Conservation (phyloP, 2,888 invertebrate genomes). For the Eumerus sabulonum region DNA sequence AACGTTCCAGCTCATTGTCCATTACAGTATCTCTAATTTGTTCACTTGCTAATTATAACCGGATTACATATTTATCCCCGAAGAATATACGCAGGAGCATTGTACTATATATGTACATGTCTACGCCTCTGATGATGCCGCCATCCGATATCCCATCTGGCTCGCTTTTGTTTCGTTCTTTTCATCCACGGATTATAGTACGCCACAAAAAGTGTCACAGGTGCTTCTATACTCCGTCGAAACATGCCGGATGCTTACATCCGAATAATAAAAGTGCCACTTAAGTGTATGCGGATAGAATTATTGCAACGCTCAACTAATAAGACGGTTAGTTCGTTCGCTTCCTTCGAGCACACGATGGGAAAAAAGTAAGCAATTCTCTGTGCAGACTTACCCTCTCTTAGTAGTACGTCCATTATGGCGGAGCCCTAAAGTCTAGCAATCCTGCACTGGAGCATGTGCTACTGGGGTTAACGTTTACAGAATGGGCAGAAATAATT, state of each 20-base stretch:
- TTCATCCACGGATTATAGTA: slow-evolving; percentile 12
- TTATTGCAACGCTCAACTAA: slow-evolving; percentile 48
- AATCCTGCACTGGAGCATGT: slow-evolving; percentile 52
- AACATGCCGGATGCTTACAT: slow-evolving; percentile 19
- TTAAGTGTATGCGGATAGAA: slow-evolving; percentile 47
- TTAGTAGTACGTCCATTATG: not conserved
- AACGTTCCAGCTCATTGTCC: slow-evolving; percentile 32
- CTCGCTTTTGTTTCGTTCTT: no score
- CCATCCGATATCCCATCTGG: slow-evolving; percentile 39
- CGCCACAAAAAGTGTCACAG: slow-evolving; percentile 16
- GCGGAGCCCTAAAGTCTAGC: slow-evolving; percentile 22
- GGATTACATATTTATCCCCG: slow-evolving; percentile 74
- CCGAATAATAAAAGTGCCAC: slow-evolving; percentile 32
- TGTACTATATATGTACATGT: no score
- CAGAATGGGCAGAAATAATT: slow-evolving; percentile 60
- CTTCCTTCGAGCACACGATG: not conserved
- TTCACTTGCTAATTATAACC: slow-evolving; percentile 72
- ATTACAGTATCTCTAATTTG: slow-evolving; percentile 56
- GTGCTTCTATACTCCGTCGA: slow-evolving; percentile 32
- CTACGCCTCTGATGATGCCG: slow-evolving; percentile 47
- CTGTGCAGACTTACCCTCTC: slow-evolving; percentile 14
- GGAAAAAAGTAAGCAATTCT: slow-evolving; percentile 11
- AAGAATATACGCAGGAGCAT: slow-evolving; percentile 15
- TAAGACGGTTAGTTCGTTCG: slow-evolving; percentile 22
- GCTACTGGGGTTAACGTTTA: slow-evolving; percentile 60